These are phyloP conservation scores for Amphipyra berbera DNA, from an alignment of 2,888 invertebrate species.

Conservation along the genomic window DNA sequence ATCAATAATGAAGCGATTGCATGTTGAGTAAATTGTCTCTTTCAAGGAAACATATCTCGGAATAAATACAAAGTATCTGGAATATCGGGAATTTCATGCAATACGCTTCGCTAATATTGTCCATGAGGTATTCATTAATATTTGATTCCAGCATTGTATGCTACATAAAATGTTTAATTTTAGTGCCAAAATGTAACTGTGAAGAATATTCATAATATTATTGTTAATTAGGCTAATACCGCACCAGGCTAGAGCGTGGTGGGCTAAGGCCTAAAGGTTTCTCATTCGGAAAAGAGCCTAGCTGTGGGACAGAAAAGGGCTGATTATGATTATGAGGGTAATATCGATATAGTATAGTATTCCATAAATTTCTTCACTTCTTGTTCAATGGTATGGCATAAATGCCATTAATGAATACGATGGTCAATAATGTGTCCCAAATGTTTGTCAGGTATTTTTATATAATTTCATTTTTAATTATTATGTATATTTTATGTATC, in stretches of 20 bases:
- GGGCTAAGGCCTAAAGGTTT: too few species aligned
- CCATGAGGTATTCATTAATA: neutral
- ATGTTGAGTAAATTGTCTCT: neutral
- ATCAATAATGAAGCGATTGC: neutral
- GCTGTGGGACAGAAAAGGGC: too few species aligned
- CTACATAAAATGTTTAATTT: neutral
- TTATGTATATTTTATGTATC: neutral
- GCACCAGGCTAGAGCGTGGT: too few species aligned
- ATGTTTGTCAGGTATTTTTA: constrained; percentile 2
- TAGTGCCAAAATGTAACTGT: neutral
- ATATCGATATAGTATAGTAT: neutral
- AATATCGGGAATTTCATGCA: neutral
- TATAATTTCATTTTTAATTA: constrained; percentile 12
- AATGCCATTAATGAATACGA: neutral
- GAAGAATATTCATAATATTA: neutral
- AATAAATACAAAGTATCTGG: too few species aligned
- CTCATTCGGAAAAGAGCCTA: too few species aligned
- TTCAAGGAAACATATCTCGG: neutral
- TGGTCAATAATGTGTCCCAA: neutral
- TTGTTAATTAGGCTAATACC: neutral
- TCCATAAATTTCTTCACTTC: constrained; percentile 3
- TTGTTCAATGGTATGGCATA: neutral
- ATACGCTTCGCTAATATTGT: neutral
- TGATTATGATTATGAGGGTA: neutral
- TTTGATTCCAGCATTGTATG: neutral